Conservation (phyloP, 2,797 vertebrate genomes). For the Pangasius macronema region DNA sequence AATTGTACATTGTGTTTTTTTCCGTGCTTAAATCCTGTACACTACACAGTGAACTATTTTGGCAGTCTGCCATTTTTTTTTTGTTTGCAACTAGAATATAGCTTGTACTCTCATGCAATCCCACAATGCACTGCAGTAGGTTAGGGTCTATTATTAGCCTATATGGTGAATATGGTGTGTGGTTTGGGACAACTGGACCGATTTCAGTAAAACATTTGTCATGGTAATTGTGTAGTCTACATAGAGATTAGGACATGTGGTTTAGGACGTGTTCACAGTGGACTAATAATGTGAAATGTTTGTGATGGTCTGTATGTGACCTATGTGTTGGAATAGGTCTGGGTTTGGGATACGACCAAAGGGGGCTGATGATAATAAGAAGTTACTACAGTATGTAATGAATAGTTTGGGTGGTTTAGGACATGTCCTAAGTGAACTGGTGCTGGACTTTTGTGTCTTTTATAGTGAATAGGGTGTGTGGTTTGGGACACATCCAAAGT, state of each 20-base stretch:
- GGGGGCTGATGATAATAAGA: neutral
- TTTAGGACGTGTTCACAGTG: neutral
- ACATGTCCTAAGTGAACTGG: neutral
- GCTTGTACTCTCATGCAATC: neutral
- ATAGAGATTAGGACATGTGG: neutral
- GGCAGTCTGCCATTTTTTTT: neutral
- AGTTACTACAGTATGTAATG: neutral
- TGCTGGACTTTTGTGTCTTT: too few relatives aligned
- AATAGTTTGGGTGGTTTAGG: neutral
- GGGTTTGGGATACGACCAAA: neutral
- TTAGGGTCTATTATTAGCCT: conserved; percentile 8
- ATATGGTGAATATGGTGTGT: neutral
- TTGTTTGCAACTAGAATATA: neutral
- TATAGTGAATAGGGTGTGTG: neutral
- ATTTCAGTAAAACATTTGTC: neutral
- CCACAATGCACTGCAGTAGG: conserved; percentile 1
- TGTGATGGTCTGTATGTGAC: neutral
- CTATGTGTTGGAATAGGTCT: neutral
- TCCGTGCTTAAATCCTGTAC: conserved; percentile 11
- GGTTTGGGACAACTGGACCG: neutral
- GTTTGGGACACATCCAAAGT: neutral
- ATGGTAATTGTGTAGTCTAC: too few relatives aligned
- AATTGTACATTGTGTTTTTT: conserved; percentile 36
- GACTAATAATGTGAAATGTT: neutral
- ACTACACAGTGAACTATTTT: conserved; percentile 18